Conservation (phyloP, 2,113 vertebrate species). For the Cryptomyrus ogoouensis region DNA sequence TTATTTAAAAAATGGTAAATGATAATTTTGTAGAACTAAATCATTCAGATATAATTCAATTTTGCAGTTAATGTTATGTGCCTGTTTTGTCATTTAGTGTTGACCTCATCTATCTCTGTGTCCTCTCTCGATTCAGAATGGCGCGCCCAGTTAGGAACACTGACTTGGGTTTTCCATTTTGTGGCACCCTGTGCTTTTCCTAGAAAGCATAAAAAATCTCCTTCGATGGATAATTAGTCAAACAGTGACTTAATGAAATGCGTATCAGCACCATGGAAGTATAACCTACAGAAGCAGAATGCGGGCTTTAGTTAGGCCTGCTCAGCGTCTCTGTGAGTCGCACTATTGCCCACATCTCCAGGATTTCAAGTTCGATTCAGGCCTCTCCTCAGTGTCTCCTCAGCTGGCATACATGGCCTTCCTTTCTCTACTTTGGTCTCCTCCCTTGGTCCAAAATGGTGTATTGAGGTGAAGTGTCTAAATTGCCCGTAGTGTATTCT, state of each 20-base stretch:
- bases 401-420: neutral
- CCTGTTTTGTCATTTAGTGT: neutral
- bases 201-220: neutral
- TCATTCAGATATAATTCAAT: neutral
- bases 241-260: neutral
- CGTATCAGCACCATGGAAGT: neutral
- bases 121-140: neutral
- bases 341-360: neutral
- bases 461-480: neutral
- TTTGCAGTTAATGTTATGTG: neutral
- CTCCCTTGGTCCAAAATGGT: neutral
- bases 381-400: neutral
- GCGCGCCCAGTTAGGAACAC: neutral
- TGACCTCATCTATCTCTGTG: neutral
- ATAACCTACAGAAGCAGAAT: neutral
- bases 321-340: neutral
- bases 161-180: neutral
- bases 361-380: neutral
- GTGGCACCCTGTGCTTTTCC: neutral
- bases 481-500: neutral
- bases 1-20: neutral
- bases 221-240: neutral
- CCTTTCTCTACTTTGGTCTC: neutral
- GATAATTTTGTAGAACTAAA: neutral
- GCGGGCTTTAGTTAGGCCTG: neutral